Evolutionary conservation across 2,113 vertebrate genomes (phyloP), one percentile per base, ranked within the genome.

Genomic region (Laterallus jamaicensis): DNA sequence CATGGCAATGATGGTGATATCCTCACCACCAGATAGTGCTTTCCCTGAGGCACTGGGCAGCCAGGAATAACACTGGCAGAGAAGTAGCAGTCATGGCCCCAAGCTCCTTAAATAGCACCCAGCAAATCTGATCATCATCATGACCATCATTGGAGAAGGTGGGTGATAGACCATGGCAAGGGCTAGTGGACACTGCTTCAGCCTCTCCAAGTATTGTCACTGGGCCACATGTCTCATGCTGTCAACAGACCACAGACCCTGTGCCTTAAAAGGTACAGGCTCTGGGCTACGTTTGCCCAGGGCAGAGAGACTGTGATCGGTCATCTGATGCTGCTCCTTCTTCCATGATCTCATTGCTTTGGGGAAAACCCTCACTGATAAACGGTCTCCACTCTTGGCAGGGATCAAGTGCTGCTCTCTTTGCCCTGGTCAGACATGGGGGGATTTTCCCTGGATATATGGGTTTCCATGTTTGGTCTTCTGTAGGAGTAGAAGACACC

Each of bases 291-390:
- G 32, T 71, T 59, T 0, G 2, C 59, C 52, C 79, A 63, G 59
- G 32, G 77, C 28, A 80, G 86, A 39, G 22, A 87, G 7, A 11
- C 78, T 67, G 49, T 42, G 37, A 86, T 59, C 28, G 3, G 73
- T 84, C 70, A 95, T 78, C 88, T 64, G 73, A 86, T 90, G 79
- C 71, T 47, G 26, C 28, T 88, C 58, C 52, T 13, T 92, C 39
- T 70, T 86, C 60, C 56, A 39, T 94, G 82, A 87, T 80, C 68
- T 94, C 95, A 96, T 44, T 71, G 56, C 82, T 63, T 6, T 0
- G 0, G 73, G 90, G 68, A 95, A 95, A 52, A 28, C 86, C 87
- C 85, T 95, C 55, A 12, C 55, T 90, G 68, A 85, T 86, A 63
- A 90, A 91, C 84, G 13, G 64, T 75, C 88, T 94, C 60, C 20